Evolutionary conservation across 2,797 vertebrate species (phyloP), one percentile per base, ranked within the genome.

Genomic region (Microcaecilia unicolor): DNA sequence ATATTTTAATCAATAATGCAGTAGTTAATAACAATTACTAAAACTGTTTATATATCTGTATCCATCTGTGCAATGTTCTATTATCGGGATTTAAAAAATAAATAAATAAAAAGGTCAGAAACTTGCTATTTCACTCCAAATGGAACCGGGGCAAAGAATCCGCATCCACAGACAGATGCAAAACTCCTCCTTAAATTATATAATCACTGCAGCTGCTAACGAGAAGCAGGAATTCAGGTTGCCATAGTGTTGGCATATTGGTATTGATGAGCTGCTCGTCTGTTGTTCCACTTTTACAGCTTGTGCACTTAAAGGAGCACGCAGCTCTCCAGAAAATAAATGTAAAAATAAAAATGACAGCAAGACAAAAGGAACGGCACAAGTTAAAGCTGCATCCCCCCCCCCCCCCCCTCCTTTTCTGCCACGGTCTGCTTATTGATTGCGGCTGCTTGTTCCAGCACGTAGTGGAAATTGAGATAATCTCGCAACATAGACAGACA

Each of bases 191-290:
- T 50, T 54, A 70, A 76, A 75, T 85, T 83, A 83, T 72, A 77
- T 81, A 84, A 84, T 63, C 78, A 78, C 77, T 80, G 81, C 78
- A 76, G 80, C 64, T 77, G 63, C 54, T 57, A 64, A 67, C 49
- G 48, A 65, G 46, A 61, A 53, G 73, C 48, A 51, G 51, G 50
- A 64, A 42, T 73, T 58, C 64, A 48, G 76, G 80, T 80, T 80
- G 74, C 78, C 68, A 81, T 77, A 80, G 76, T 8, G 40, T 43
- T 67, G 55, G 68, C 61, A 66, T 59, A 70, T 61, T 66, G 61
- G 68, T 76, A 56, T 57, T 53, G 72, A 78, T 56, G 56, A 63
- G 55, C 48, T 58, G 49, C 41, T 47, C 2, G 34, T 65, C 51
- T 54, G 55, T 51, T 52, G 3, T 34, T 70, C 61, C 75, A 62